These are phyloP conservation scores for Aurelia sp. DNA, from an alignment of 30 jellyfish, hydroid and myxozoan genomes.

Conservation along the genomic window DNA sequence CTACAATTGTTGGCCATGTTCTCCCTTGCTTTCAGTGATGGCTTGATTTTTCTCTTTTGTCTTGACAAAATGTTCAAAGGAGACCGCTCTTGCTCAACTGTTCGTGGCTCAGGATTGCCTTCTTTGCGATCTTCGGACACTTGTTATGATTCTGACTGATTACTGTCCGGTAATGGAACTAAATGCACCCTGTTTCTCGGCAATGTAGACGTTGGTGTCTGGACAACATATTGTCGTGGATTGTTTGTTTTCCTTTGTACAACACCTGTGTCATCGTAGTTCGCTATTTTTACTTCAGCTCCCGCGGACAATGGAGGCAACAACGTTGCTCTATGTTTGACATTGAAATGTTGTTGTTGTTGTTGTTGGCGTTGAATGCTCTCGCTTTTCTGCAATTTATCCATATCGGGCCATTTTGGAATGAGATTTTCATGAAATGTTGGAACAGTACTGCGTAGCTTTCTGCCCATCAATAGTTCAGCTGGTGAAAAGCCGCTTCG, in stretches of 20 bases:
- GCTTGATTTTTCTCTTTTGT: slow-evolving; percentile 11
- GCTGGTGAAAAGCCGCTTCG: no score
- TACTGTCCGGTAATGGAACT: slow-evolving; percentile 22
- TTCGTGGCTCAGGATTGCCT: slow-evolving; percentile 28
- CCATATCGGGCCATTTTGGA: slow-evolving; percentile 23
- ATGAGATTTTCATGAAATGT: no score
- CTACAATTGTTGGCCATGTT: not conserved
- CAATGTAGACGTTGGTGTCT: not conserved
- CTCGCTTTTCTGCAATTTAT: not conserved
- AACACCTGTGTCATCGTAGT: slow-evolving; percentile 4
- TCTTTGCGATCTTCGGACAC: slow-evolving; percentile 7
- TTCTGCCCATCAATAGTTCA: not conserved
- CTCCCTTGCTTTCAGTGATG: not conserved
- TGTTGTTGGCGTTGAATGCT: slow-evolving; percentile 5
- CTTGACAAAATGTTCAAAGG: slow-evolving; percentile 19
- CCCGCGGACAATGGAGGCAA: slow-evolving; percentile 12
- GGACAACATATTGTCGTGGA: not conserved
- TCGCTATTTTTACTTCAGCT: slow-evolving; percentile 1
- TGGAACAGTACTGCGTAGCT: not conserved
- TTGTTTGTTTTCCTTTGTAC: slow-evolving; percentile 4
- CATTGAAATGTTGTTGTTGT: slow-evolving; percentile 1
- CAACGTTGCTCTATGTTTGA: slow-evolving; percentile 19
- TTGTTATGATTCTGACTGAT: not conserved
- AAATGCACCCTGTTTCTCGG: slow-evolving; percentile 12
- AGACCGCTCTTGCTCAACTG: slow-evolving; percentile 13